A percentile compares a stretch with the other conserved stretches of the same genome.
Conservation (phyloP, 2,113 vertebrate genomes). For the Amphiprion ocellaris region DNA sequence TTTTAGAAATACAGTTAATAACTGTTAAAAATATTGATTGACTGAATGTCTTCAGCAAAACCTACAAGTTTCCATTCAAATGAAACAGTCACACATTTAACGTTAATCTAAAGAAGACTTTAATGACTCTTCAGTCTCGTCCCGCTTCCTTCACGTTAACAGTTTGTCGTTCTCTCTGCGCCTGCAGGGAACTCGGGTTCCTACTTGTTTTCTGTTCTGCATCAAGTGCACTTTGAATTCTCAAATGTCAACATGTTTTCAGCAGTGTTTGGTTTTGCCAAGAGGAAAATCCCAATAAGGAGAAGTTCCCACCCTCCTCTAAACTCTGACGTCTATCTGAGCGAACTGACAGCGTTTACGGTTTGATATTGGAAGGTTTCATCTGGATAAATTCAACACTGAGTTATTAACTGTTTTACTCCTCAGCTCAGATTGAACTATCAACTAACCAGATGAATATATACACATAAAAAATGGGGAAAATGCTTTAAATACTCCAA, state of each 20-base stretch:
- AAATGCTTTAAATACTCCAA: too few species aligned
- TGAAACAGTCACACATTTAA: not conserved
- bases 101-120: not conserved
- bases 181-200: not conserved
- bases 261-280: not conserved
- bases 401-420: too few species aligned
- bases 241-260: constrained; percentile 12
- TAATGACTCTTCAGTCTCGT: rapidly evolving
- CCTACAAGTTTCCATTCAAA: not conserved
- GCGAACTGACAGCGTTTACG: too few species aligned
- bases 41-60: not conserved
- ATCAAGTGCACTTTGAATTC: not conserved
- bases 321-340: too few species aligned
- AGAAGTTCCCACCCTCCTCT: too few species aligned
- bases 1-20: too few species aligned
- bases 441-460: too few species aligned
- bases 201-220: constrained; percentile 28
- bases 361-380: too few species aligned
- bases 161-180: not conserved
- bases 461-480: too few species aligned
- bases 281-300: not conserved
- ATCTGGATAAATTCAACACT: too few species aligned
- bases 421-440: too few species aligned
- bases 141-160: not conserved
- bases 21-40: too few species aligned